phyloP scores from a whole-genome alignment of 2,888 invertebrate species.

The Priocnemis perturbator region DNA sequence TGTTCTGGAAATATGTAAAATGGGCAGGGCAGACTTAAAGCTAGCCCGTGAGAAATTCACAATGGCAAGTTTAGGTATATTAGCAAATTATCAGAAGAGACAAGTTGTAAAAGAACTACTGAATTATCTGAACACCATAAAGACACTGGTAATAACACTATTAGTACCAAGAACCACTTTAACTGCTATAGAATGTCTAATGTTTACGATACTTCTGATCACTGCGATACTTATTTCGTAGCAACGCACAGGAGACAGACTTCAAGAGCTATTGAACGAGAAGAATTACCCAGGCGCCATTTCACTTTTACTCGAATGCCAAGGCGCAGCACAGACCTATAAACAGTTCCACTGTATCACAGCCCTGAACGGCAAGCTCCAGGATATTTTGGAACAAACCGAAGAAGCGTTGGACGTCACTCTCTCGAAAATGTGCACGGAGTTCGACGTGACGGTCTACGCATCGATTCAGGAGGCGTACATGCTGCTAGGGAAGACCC shows the following conservation, averaged over 20 bases:
- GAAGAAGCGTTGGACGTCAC: conserved; percentile 94
- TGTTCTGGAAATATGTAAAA: conserved; percentile 83
- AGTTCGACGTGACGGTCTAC: conserved; percentile 84
- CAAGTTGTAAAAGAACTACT: conserved; percentile 89
- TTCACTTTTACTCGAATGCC: conserved; percentile 90
- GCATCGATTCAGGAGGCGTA: conserved; percentile 92
- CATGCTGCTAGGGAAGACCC: conserved; percentile 90
- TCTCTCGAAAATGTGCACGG: conserved; percentile 82
- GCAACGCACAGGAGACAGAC: conserved; percentile 89
- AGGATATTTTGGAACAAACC: conserved; percentile 92
- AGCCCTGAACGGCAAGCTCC: conserved; percentile 89
- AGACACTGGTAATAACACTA: conserved; percentile 80
- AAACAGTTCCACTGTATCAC: conserved; percentile 94
- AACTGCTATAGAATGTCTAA: too few species aligned
- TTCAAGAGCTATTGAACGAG: conserved; percentile 87
- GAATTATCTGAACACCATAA: conserved; percentile 87
- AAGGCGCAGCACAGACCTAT: conserved; percentile 88
- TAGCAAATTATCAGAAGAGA: conserved; percentile 93
- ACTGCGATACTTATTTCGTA: conserved; percentile 62
- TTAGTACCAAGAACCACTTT: not conserved
- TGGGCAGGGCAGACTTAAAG: conserved; percentile 84
- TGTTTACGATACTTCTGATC: too few species aligned
- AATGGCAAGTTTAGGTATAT: conserved; percentile 89
- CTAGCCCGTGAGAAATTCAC: conserved; percentile 89
- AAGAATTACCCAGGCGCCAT: conserved; percentile 94